Conservation (phyloP, 2,797 vertebrate species). For the Chloroceryle inda region DNA sequence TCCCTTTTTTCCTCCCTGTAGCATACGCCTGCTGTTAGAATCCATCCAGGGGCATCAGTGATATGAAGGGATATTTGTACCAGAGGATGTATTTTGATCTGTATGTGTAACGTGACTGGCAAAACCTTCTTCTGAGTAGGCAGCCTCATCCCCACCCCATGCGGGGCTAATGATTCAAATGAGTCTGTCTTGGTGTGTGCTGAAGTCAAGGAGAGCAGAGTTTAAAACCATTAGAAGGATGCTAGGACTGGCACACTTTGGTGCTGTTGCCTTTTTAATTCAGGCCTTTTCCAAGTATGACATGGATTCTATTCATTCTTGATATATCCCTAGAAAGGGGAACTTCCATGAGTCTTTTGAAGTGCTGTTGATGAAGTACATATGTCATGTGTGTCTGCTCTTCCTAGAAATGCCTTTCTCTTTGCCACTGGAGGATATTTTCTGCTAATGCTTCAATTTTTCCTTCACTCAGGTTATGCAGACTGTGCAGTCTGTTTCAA, state of each 20-base stretch:
- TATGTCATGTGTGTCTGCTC: background rate
- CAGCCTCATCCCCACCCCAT: background rate
- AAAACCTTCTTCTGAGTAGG: background rate
- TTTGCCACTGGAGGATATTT: background rate
- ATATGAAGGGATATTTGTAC: background rate
- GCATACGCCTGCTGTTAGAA: background rate
- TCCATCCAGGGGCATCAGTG: background rate
- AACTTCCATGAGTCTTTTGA: background rate
- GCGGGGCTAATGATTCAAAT: background rate
- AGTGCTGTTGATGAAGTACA: background rate
- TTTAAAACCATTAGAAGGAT: background rate
- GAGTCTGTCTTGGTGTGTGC: background rate
- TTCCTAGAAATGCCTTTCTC: background rate
- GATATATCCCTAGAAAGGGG: background rate
- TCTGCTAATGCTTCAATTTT: background rate
- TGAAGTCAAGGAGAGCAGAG: background rate
- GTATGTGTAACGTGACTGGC: background rate
- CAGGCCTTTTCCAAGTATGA: background rate
- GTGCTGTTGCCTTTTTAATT: background rate
- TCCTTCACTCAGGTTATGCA: conserved; percentile 78
- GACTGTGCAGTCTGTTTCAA: conserved; percentile 65
- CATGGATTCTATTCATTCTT: background rate
- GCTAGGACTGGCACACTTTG: background rate
- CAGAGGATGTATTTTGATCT: background rate
- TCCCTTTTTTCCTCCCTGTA: background rate